phyloP scores from a whole-genome alignment of 2,888 invertebrate genomes.

The Allophyes oxyacanthae region DNA sequence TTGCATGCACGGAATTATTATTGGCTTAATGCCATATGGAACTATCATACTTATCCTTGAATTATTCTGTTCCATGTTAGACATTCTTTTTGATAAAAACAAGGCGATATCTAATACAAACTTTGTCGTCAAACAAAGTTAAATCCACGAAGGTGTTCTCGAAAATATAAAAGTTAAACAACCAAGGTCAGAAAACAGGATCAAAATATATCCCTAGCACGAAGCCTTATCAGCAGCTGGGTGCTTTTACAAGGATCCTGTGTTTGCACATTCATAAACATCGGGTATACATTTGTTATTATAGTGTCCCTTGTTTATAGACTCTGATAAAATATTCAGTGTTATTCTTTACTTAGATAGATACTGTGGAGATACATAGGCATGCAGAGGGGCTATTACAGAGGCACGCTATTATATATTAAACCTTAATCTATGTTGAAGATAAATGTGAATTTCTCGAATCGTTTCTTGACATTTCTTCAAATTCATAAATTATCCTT shows the following conservation, averaged over 20 bases:
- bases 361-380: constrained; percentile 14
- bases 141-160: constrained; percentile 22
- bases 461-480: too few relatives aligned
- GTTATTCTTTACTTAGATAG: constrained; percentile 27
- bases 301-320: constrained; percentile 60
- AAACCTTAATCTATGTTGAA: background rate
- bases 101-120: constrained; percentile 35
- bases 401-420: background rate
- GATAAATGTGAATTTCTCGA: background rate
- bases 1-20: constrained; percentile 12
- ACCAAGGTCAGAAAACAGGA: constrained; percentile 50
- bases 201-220: constrained; percentile 26
- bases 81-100: constrained; percentile 24
- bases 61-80: constrained; percentile 20
- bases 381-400: constrained; percentile 4
- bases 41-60: constrained; percentile 27
- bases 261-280: constrained; percentile 76
- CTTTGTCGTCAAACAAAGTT: constrained; percentile 39
- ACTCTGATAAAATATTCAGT: constrained; percentile 54
- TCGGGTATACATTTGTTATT: constrained; percentile 62
- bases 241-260: constrained; percentile 63
- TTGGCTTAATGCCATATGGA: constrained; percentile 36
- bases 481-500: too few relatives aligned
- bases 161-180: constrained; percentile 33
- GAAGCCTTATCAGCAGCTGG: constrained; percentile 63